Conservation (phyloP, 2,888 invertebrate species). For the Schizotus pectinicornis region DNA sequence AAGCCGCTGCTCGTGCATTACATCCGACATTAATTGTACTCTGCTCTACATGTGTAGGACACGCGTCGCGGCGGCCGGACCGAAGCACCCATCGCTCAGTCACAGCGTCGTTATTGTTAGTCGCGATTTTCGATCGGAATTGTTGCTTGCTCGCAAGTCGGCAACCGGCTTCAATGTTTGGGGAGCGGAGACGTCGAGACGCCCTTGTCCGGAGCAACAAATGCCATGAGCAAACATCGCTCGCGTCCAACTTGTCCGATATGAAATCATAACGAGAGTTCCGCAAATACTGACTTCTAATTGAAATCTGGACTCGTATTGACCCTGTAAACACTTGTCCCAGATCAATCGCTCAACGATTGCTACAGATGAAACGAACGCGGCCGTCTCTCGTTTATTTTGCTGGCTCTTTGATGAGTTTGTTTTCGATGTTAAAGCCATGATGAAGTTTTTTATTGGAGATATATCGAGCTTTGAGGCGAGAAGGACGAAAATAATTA, state of each 20-base stretch:
- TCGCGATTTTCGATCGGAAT: too few relatives aligned
- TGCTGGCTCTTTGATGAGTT: conserved; percentile 52
- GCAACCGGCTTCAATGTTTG: conserved; percentile 17
- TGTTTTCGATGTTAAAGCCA: conserved; percentile 52
- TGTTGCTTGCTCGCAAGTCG: too few relatives aligned
- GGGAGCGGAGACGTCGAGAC: conserved; percentile 22
- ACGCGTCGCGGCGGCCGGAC: conserved; percentile 54
- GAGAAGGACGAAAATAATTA: too few relatives aligned
- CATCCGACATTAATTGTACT: conserved; percentile 57
- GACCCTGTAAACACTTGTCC: conserved; percentile 60
- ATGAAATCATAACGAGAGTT: conserved; percentile 61
- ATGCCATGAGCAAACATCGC: conserved; percentile 39
- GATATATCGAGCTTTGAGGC: conserved; percentile 35
- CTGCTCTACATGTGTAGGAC: conserved; percentile 58
- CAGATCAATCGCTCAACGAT: conserved; percentile 54
- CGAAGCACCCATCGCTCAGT: conserved; percentile 30
- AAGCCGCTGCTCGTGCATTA: conserved; percentile 55
- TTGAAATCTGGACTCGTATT: conserved; percentile 59
- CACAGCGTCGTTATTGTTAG: conserved; percentile 4
- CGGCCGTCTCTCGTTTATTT: conserved; percentile 46
- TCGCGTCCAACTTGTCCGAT: conserved; percentile 53
- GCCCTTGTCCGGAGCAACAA: conserved; percentile 29
- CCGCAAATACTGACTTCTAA: conserved; percentile 58
- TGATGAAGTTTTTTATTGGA: conserved; percentile 52
- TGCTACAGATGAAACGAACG: conserved; percentile 47